Evolutionary conservation across 2,888 invertebrate species (phyloP).

Genomic region (Apamea sordens): DNA sequence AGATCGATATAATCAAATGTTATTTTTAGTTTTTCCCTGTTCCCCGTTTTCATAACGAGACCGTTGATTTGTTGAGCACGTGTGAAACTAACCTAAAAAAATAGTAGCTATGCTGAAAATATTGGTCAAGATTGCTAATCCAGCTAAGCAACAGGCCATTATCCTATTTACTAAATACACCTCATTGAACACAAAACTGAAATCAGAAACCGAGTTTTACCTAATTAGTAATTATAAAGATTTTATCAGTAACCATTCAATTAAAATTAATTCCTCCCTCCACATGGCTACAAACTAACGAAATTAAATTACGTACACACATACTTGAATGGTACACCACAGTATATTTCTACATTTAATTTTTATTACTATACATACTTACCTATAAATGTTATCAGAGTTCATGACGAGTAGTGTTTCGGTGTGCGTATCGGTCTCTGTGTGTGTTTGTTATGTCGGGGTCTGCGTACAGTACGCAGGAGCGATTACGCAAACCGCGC

Average conservation of each 20-base stretch:
- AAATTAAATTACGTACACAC: slow-evolving; percentile 22
- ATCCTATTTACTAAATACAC: neutral
- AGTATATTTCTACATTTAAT: slow-evolving; percentile 44
- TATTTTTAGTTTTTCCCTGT: neutral
- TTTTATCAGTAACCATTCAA: slow-evolving; percentile 9
- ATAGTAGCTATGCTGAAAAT: neutral
- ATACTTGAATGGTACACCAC: slow-evolving; percentile 32
- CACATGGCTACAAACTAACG: slow-evolving; percentile 9
- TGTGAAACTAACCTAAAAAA: slow-evolving; percentile 10
- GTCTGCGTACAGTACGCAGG: slow-evolving; percentile 81
- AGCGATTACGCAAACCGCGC: slow-evolving; percentile 89
- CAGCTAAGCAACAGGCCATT: neutral
- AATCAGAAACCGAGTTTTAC: neutral
- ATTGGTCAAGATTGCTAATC: neutral
- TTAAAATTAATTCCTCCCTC: slow-evolving; percentile 8
- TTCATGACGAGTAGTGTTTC: slow-evolving; percentile 55
- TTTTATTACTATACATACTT: slow-evolving; percentile 55
- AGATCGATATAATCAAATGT: neutral
- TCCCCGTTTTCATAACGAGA: neutral
- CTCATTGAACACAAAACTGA: neutral
- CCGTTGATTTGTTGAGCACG: neutral
- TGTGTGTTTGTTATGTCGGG: slow-evolving; percentile 75
- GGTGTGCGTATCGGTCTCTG: slow-evolving; percentile 53
- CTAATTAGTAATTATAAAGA: neutral
- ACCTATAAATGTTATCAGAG: slow-evolving; percentile 65